Percentiles rank a stretch among this genome's conserved stretches.
phyloP scores from a whole-genome alignment of 2,113 vertebrate species.

The Enhydra lutris region DNA sequence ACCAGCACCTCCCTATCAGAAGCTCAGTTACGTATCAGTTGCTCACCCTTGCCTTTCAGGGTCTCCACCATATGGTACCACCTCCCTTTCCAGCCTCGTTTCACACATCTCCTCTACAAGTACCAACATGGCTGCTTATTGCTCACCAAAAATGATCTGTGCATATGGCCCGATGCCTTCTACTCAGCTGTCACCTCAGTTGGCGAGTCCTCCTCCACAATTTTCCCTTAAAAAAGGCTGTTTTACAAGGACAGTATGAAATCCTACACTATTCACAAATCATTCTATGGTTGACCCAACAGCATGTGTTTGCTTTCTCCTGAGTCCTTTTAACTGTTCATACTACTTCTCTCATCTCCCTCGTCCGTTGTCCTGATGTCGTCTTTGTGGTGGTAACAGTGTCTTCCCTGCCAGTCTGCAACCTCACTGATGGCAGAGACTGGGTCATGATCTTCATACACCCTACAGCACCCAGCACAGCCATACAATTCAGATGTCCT shows the following conservation, averaged over 20 bases:
- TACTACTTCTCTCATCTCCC: fast-evolving
- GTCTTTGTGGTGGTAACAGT: background rate
- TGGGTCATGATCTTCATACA: background rate
- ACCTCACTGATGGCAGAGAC: background rate
- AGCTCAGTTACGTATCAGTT: background rate
- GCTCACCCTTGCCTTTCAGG: background rate
- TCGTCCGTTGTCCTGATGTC: fast-evolving
- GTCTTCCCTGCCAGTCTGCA: background rate
- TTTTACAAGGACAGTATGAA: background rate
- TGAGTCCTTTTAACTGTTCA: no score
- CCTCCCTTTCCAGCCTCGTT: background rate
- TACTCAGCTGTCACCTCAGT: background rate
- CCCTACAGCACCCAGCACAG: background rate
- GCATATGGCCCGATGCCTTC: background rate
- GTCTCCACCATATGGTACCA: background rate
- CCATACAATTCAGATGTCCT: background rate
- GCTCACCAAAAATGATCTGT: background rate
- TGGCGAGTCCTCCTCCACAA: background rate
- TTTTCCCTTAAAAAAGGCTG: background rate
- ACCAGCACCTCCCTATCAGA: background rate
- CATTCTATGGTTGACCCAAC: background rate
- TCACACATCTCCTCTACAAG: slow-evolving; percentile 8
- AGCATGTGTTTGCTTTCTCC: background rate
- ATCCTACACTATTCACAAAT: background rate
- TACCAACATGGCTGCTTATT: background rate